Percentiles rank a stretch among this genome's conserved stretches.
phyloP scores from a whole-genome alignment of 1,140 invertebrate species.

The Brachionus koreanus region DNA sequence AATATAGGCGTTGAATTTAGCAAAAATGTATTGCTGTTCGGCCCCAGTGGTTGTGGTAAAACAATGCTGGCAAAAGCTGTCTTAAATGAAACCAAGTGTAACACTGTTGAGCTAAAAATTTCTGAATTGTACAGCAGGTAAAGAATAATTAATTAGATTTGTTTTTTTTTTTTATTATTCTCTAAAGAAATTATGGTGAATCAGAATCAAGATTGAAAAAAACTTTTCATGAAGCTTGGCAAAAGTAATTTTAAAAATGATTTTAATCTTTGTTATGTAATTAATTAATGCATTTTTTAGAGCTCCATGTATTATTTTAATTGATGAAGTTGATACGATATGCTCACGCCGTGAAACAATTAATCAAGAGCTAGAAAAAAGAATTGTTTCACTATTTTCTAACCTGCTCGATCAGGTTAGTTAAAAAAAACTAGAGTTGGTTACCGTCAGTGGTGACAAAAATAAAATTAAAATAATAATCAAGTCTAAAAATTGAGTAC shows the following conservation, averaged over 20 bases:
- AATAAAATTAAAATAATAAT: no score
- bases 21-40: constrained; percentile 76
- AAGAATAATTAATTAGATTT: neutral
- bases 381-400: constrained; percentile 88
- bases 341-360: constrained; percentile 71
- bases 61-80: constrained; percentile 93
- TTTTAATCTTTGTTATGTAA: neutral
- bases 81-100: constrained; percentile 93
- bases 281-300: neutral
- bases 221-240: constrained; percentile 42
- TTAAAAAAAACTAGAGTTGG: no score
- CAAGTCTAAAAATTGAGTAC: no score
- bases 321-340: constrained; percentile 89
- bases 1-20: constrained; percentile 92
- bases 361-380: constrained; percentile 85
- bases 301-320: constrained; percentile 79
- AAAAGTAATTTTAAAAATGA: neutral
- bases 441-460: no score
- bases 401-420: constrained; percentile 77
- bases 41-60: constrained; percentile 88
- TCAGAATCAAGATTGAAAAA: constrained; percentile 12
- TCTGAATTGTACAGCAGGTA: constrained; percentile 27
- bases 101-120: constrained; percentile 74
- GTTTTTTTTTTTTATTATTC: neutral
- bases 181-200: constrained; percentile 28